Percentiles rank a stretch among this genome's conserved stretches.
Evolutionary conservation across 2,888 invertebrate species (phyloP).

Genomic region (Agonopterix alstromeriana): DNA sequence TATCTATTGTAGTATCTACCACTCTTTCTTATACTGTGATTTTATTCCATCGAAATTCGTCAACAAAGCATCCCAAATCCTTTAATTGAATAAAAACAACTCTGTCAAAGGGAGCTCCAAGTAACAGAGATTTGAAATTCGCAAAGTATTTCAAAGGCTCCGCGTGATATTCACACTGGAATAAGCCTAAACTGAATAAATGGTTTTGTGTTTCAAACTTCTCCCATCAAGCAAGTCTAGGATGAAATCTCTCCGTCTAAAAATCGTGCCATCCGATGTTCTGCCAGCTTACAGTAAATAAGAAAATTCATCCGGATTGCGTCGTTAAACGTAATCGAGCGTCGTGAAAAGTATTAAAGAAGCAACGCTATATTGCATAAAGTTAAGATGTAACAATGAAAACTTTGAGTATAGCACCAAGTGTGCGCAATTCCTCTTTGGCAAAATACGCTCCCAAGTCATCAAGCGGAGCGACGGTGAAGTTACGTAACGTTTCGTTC

Average conservation of each 20-base stretch:
- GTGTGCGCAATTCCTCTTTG: constrained; percentile 62
- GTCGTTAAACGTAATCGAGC: constrained; percentile 75
- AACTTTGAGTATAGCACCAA: constrained; percentile 65
- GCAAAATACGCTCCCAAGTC: constrained; percentile 45
- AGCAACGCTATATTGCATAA: constrained; percentile 71
- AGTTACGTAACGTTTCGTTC: constrained; percentile 36
- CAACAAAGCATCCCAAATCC: constrained; percentile 1
- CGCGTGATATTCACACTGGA: neutral
- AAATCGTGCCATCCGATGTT: constrained; percentile 37
- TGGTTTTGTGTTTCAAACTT: constrained; percentile 8
- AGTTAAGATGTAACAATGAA: constrained; percentile 73
- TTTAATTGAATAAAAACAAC: constrained; percentile 9
- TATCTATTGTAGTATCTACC: too few relatives aligned
- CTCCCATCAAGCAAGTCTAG: constrained; percentile 4
- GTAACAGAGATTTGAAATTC: constrained; percentile 1
- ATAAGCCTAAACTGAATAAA: constrained; percentile 4
- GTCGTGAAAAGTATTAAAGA: constrained; percentile 72
- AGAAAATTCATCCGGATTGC: constrained; percentile 68
- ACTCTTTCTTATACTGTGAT: neutral
- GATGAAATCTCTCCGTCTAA: constrained; percentile 1
- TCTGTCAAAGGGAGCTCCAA: neutral
- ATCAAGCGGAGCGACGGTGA: constrained; percentile 40
- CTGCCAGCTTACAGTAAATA: constrained; percentile 68
- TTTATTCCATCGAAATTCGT: constrained; percentile 8
- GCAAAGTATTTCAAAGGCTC: constrained; percentile 6